Evolutionary conservation across 37 sponge, comb jelly and placozoan species (phyloP).

Genomic region (Spongilla lacustris): DNA sequence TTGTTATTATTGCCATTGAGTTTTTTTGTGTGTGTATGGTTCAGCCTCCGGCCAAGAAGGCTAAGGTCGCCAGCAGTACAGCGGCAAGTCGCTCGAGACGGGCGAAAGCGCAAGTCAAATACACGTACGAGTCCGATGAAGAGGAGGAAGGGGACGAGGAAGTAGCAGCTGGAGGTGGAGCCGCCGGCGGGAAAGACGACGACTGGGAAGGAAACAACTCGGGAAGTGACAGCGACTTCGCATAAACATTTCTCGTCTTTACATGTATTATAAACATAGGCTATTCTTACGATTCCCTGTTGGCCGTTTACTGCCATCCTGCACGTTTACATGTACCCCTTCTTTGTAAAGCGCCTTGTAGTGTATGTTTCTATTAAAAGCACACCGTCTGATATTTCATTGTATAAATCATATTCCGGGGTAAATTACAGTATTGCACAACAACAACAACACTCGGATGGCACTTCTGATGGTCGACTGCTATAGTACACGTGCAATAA

Average conservation of each 20-base stretch:
- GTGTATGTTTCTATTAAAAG: neutral
- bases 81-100: neutral
- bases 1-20: no score
- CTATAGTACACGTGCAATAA: neutral
- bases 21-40: neutral
- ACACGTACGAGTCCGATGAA: neutral
- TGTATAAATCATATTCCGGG: no score
- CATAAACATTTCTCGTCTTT: neutral
- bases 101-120: slow-evolving; percentile 6
- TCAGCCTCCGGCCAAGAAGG: neutral
- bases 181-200: neutral
- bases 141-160: slow-evolving; percentile 19
- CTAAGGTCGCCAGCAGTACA: neutral
- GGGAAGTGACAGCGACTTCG: neutral
- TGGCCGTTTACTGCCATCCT: neutral
- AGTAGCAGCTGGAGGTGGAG: neutral
- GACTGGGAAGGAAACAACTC: neutral
- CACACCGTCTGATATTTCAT: neutral
- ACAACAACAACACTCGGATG: neutral
- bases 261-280: neutral
- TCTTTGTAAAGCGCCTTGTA: neutral
- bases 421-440: neutral
- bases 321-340: neutral
- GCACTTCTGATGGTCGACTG: neutral
- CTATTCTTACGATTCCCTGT: neutral